phyloP scores from a whole-genome alignment of 2,888 invertebrate species.

The Rhimphoctona megacephalus region DNA sequence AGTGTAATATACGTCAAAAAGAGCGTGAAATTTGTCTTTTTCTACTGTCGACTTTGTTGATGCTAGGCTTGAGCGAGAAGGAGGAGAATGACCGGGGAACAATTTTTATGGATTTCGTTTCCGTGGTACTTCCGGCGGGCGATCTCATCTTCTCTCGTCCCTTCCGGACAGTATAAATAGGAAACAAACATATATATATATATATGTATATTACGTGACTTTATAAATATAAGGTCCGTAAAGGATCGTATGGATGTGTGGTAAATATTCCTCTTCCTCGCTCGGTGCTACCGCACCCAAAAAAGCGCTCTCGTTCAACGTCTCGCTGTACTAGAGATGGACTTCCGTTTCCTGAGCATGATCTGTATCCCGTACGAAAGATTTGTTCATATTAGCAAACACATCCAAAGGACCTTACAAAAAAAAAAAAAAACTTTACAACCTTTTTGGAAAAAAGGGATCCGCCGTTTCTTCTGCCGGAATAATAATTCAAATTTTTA shows the following conservation, averaged over 20 bases:
- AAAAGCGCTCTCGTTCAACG: constrained; percentile 69
- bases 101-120: constrained; percentile 83
- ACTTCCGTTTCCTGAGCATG: constrained; percentile 80
- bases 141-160: constrained; percentile 78
- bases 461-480: background rate
- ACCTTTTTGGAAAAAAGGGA: background rate
- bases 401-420: background rate
- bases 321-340: constrained; percentile 77
- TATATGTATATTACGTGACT: background rate
- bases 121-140: constrained; percentile 80
- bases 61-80: constrained; percentile 42
- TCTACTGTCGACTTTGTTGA: background rate
- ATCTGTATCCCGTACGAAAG: constrained; percentile 72
- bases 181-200: constrained; percentile 6
- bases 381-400: constrained; percentile 20
- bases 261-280: constrained; percentile 64
- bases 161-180: constrained; percentile 53
- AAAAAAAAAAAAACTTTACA: background rate
- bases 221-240: constrained; percentile 45
- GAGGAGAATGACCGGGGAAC: constrained; percentile 69
- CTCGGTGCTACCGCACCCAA: constrained; percentile 58
- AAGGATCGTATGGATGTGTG: constrained; percentile 13
- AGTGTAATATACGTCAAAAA: constrained; percentile 7
- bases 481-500: background rate
- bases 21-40: constrained; percentile 24